phyloP scores from a whole-genome alignment of 2,888 invertebrate genomes.

The Drosophila rellima region DNA sequence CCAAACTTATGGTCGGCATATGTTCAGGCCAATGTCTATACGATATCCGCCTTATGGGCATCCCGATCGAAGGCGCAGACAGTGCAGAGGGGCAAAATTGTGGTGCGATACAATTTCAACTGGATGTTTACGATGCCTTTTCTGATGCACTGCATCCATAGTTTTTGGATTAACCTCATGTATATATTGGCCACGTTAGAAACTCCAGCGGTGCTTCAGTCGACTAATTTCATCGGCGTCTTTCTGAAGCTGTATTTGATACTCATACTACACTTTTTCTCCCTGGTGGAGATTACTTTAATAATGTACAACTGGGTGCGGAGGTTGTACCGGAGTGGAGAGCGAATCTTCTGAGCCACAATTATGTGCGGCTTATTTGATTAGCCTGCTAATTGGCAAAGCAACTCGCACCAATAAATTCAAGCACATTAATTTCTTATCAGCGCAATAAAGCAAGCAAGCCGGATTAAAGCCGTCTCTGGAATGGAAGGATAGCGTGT shows the following conservation, averaged over 20 bases:
- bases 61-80: not conserved
- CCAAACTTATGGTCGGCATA: not conserved
- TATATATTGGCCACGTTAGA: not conserved
- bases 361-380: constrained; percentile 71
- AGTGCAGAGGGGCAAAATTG: too few relatives aligned
- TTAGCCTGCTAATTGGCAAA: constrained; percentile 67
- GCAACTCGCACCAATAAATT: constrained; percentile 72
- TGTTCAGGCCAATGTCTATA: constrained; percentile 1
- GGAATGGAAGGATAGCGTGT: constrained; percentile 2
- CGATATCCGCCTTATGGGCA: not conserved
- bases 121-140: constrained; percentile 11
- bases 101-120: not conserved
- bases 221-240: not conserved
- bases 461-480: constrained; percentile 66
- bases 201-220: not conserved
- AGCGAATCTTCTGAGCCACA: constrained; percentile 27
- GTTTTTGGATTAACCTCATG: not conserved
- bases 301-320: not conserved
- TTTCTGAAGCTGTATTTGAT: not conserved
- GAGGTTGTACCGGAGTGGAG: not conserved
- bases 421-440: constrained; percentile 73
- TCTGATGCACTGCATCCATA: not conserved
- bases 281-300: not conserved
- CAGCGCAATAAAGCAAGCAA: constrained; percentile 66
- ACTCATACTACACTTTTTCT: constrained; percentile 2